A percentile compares a stretch with the other conserved stretches of the same genome.
Evolutionary conservation across 2,888 invertebrate genomes (phyloP).

Genomic region (Nemotelus nigrinus): DNA sequence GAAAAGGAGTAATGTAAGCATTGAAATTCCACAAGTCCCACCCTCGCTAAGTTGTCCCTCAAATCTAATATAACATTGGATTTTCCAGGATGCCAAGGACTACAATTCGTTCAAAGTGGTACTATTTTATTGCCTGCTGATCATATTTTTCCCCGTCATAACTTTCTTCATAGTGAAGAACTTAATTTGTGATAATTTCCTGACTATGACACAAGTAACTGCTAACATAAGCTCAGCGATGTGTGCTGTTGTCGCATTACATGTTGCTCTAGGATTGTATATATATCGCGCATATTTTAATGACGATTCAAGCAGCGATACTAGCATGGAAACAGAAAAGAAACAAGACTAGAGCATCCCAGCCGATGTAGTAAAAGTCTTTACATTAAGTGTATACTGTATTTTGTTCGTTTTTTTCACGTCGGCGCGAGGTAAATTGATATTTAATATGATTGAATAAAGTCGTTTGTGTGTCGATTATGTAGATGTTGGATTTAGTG

Average conservation of each 20-base stretch:
- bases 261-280: slow-evolving; percentile 80
- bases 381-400: too few species aligned
- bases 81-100: slow-evolving; percentile 67
- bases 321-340: background rate
- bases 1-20: slow-evolving; percentile 45
- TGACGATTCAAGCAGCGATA: slow-evolving; percentile 55
- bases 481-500: background rate
- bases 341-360: slow-evolving; percentile 35
- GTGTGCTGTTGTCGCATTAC: slow-evolving; percentile 78
- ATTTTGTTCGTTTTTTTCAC: background rate
- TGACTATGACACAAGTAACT: slow-evolving; percentile 67
- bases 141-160: slow-evolving; percentile 78
- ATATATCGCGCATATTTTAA: slow-evolving; percentile 81
- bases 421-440: slow-evolving; percentile 1
- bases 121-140: slow-evolving; percentile 78
- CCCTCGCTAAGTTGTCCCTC: background rate
- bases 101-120: slow-evolving; percentile 79
- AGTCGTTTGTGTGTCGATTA: slow-evolving; percentile 27
- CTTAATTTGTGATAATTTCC: slow-evolving; percentile 75
- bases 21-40: slow-evolving; percentile 3
- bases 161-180: slow-evolving; percentile 78
- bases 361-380: background rate
- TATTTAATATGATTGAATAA: slow-evolving; percentile 20
- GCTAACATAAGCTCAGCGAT: slow-evolving; percentile 84
- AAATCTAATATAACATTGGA: background rate